Conservation (phyloP, 2,888 invertebrate species). For the Macaria notata region DNA sequence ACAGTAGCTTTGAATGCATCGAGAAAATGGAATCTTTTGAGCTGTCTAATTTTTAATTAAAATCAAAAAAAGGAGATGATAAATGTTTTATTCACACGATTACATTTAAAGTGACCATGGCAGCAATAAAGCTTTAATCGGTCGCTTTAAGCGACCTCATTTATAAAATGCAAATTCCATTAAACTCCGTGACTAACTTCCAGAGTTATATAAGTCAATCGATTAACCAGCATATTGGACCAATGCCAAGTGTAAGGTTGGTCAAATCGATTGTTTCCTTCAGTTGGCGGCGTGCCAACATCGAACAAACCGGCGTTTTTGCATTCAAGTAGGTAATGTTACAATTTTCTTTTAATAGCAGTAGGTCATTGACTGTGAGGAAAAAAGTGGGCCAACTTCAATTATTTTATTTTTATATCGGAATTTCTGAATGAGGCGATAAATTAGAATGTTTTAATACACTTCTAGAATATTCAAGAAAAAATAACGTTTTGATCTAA, state of each 20-base stretch:
- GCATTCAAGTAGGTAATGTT: slow-evolving; percentile 19
- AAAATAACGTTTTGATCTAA: no score
- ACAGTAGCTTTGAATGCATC: no score
- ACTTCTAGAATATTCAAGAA: no score
- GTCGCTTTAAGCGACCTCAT: neutral
- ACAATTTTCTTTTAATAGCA: slow-evolving; percentile 24
- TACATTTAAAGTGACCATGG: no score
- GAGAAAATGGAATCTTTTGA: no score
- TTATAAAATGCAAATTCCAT: slow-evolving; percentile 1
- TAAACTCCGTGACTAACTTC: slow-evolving; percentile 22
- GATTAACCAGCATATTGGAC: slow-evolving; percentile 47
- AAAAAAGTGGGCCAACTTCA: neutral
- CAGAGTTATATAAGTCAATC: slow-evolving; percentile 40
- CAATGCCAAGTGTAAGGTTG: slow-evolving; percentile 47
- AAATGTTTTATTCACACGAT: no score
- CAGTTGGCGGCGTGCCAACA: slow-evolving; percentile 46
- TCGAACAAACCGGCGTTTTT: slow-evolving; percentile 12
- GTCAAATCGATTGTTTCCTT: slow-evolving; percentile 40
- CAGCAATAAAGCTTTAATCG: no score
- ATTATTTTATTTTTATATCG: no score
- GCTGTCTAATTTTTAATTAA: no score
- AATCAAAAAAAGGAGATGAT: no score
- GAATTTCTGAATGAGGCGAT: no score
- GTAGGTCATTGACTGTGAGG: slow-evolving; percentile 20
- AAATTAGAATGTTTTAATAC: no score